A percentile compares a stretch with the other conserved stretches of the same genome.
These are phyloP conservation scores for Drosophila anomelani DNA, from an alignment of 2,888 invertebrate genomes.

Conservation along the genomic window DNA sequence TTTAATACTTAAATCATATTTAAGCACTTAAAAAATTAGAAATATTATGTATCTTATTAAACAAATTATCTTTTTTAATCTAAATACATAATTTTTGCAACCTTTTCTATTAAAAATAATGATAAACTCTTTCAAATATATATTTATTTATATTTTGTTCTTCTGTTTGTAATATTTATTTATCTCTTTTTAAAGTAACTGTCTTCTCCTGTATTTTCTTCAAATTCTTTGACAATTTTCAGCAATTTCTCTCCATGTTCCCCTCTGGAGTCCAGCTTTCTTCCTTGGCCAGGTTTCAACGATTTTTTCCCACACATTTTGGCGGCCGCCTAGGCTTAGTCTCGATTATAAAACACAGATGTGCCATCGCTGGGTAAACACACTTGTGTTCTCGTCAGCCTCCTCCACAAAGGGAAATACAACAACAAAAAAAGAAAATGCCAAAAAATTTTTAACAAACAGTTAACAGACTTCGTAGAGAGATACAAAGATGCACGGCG, in stretches of 20 bases:
- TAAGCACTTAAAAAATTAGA: no score
- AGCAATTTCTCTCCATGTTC: neutral
- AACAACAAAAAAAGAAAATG: conserved; percentile 29
- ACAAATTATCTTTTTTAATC: no score
- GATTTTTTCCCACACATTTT: conserved; percentile 15
- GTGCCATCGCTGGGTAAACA: conserved; percentile 60
- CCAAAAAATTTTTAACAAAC: conserved; percentile 53
- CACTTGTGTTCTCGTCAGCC: conserved; percentile 39
- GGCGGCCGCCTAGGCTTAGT: conserved; percentile 45
- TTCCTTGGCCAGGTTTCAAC: conserved; percentile 20
- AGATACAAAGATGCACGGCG: conserved; percentile 16
- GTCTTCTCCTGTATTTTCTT: neutral
- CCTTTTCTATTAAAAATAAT: no score
- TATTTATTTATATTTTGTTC: neutral
- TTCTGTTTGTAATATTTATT: neutral
- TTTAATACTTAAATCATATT: no score
- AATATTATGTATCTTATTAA: no score
- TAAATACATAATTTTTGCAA: no score
- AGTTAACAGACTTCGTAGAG: conserved; percentile 51
- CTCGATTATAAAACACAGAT: conserved; percentile 76
- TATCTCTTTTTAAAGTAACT: neutral
- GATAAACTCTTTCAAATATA: neutral
- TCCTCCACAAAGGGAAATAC: conserved; percentile 20
- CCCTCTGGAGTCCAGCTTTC: neutral
- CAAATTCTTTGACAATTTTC: neutral